Conservation (phyloP, 2,888 invertebrate genomes). For the Chalcis sispes region DNA sequence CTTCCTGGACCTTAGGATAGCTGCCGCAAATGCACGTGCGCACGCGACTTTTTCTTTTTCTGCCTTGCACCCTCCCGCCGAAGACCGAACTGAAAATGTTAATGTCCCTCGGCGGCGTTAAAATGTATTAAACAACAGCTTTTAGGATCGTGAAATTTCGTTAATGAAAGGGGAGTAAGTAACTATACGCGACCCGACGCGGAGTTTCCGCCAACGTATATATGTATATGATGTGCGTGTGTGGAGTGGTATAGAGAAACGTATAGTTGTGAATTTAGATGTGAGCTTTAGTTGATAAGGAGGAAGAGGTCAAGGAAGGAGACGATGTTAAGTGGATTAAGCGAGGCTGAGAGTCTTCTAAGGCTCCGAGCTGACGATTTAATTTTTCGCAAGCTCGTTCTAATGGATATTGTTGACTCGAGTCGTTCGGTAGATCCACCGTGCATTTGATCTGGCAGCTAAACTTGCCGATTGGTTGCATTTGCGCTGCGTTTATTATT, state of each 20-base stretch:
- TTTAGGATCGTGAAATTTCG: slow-evolving; percentile 42
- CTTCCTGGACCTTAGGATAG: slow-evolving; percentile 19
- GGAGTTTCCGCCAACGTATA: not conserved
- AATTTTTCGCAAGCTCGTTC: slow-evolving; percentile 37
- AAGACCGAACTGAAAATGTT: slow-evolving; percentile 14
- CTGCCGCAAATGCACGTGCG: slow-evolving; percentile 20
- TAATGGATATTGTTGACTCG: slow-evolving; percentile 17
- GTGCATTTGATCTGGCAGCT: no score
- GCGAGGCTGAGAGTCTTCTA: slow-evolving; percentile 13
- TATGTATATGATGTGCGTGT: not conserved
- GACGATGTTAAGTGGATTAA: slow-evolving; percentile 39
- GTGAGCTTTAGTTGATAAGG: slow-evolving; percentile 3
- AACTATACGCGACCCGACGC: no score
- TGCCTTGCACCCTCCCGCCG: slow-evolving; percentile 2
- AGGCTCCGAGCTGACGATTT: slow-evolving; percentile 37
- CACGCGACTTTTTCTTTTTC: slow-evolving; percentile 21
- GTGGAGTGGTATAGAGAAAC: not conserved
- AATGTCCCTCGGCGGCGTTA: not conserved
- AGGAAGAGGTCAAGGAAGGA: not conserved
- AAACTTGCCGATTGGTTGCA: no score
- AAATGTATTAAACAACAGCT: slow-evolving; percentile 50
- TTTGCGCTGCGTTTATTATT: no score
- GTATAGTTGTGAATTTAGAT: slow-evolving; percentile 33
- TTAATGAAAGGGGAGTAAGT: slow-evolving; percentile 46
- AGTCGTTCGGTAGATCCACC: no score